Evolutionary conservation across 2,113 vertebrate species (phyloP).

Genomic region (Syrrhaptes paradoxus): DNA sequence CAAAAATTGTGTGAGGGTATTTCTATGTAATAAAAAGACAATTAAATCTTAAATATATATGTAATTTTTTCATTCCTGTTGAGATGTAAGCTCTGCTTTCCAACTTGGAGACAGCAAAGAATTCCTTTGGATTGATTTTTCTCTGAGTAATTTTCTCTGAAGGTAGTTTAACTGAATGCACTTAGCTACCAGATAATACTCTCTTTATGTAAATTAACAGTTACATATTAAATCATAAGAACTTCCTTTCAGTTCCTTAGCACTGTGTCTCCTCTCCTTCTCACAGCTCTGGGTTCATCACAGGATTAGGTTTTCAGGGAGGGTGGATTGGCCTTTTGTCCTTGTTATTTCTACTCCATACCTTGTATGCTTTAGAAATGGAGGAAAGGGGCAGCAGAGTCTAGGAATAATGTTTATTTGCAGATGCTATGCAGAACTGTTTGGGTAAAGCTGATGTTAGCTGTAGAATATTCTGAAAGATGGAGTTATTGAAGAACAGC

Average conservation of each 20-base stretch:
- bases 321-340: background rate
- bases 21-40: background rate
- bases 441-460: background rate
- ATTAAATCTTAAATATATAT: background rate
- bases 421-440: background rate
- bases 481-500: background rate
- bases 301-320: background rate
- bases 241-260: background rate
- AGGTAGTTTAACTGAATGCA: background rate
- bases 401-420: background rate
- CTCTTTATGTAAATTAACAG: background rate
- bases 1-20: background rate
- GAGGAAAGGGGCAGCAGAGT: background rate
- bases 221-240: background rate
- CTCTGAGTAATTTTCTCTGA: background rate
- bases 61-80: background rate
- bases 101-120: background rate
- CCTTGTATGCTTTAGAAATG: background rate
- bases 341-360: background rate
- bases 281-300: background rate
- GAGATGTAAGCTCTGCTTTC: background rate
- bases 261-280: background rate
- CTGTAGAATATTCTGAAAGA: background rate
- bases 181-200: background rate
- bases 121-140: background rate